A percentile compares a stretch with the other conserved stretches of the same genome.
Conservation (phyloP, 2,888 invertebrate species). For the Muscina levida region DNA sequence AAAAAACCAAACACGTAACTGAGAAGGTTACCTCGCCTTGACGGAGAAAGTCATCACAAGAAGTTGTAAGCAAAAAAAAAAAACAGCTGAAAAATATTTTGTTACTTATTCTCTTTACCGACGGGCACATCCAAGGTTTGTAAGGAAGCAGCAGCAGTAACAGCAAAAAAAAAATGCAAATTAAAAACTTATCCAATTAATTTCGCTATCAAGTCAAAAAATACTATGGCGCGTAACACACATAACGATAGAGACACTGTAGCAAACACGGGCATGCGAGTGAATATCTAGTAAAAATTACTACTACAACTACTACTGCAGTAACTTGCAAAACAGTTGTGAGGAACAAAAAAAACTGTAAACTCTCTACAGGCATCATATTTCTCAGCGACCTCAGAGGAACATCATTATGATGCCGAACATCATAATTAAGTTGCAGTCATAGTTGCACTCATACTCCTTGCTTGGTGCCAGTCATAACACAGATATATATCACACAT, state of each 20-base stretch:
- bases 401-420: background rate
- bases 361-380: too few species aligned
- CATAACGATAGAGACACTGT: background rate
- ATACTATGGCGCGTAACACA: background rate
- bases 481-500: too few species aligned
- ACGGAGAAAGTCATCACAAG: background rate
- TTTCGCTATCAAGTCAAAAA: constrained; percentile 63
- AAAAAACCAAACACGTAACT: too few species aligned
- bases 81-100: constrained; percentile 22
- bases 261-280: background rate
- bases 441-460: constrained; percentile 24
- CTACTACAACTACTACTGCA: background rate
- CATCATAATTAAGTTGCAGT: background rate
- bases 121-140: background rate
- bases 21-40: constrained; percentile 27
- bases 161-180: constrained; percentile 57
- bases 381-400: background rate
- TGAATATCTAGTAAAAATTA: background rate
- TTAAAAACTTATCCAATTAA: constrained; percentile 68
- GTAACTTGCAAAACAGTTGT: background rate
- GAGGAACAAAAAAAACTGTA: background rate
- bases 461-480: too few species aligned
- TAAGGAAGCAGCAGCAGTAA: constrained; percentile 22
- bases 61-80: constrained; percentile 9
- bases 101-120: constrained; percentile 23